These are phyloP conservation scores for Cercocebus atys DNA, from an alignment of 2,113 vertebrate species.

Conservation along the genomic window DNA sequence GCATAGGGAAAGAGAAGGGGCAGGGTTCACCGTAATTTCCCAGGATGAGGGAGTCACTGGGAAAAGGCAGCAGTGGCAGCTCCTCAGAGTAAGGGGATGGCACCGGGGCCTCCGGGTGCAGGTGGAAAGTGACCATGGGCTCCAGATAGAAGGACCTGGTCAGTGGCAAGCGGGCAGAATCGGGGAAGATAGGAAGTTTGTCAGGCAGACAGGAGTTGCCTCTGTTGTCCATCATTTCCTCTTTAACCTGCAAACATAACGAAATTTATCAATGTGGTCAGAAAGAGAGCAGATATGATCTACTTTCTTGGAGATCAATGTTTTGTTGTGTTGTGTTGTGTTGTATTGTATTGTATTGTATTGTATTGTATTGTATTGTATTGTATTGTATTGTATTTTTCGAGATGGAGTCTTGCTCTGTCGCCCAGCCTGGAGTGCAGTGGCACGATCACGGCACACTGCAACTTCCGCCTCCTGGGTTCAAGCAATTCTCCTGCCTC, in stretches of 20 bases:
- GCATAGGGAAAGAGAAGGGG: conserved; percentile 73
- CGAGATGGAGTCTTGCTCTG: too few relatives aligned
- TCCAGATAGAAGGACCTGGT: conserved; percentile 80
- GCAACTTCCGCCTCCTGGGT: too few relatives aligned
- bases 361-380: too few relatives aligned
- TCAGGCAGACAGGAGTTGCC: conserved; percentile 74
- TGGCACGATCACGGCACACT: too few relatives aligned
- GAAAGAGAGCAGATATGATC: background rate
- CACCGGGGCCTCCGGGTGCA: conserved; percentile 77
- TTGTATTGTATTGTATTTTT: too few relatives aligned
- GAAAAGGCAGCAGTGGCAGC: conserved; percentile 78
- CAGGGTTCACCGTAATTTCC: conserved; percentile 79
- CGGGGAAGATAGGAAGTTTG: conserved; percentile 69
- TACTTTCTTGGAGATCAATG: background rate
- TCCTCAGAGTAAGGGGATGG: conserved; percentile 81
- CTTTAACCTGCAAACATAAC: conserved; percentile 79
- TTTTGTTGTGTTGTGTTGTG: too few relatives aligned
- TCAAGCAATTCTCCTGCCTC: too few relatives aligned
- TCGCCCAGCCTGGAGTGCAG: too few relatives aligned
- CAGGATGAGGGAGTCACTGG: conserved; percentile 64
- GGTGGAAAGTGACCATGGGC: conserved; percentile 72
- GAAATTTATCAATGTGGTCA: conserved; percentile 39
- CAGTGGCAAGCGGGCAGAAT: conserved; percentile 76
- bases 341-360: too few relatives aligned
- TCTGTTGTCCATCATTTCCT: conserved; percentile 78